phyloP scores from a whole-genome alignment of 2,888 invertebrate species.

The Drosophila merina region DNA sequence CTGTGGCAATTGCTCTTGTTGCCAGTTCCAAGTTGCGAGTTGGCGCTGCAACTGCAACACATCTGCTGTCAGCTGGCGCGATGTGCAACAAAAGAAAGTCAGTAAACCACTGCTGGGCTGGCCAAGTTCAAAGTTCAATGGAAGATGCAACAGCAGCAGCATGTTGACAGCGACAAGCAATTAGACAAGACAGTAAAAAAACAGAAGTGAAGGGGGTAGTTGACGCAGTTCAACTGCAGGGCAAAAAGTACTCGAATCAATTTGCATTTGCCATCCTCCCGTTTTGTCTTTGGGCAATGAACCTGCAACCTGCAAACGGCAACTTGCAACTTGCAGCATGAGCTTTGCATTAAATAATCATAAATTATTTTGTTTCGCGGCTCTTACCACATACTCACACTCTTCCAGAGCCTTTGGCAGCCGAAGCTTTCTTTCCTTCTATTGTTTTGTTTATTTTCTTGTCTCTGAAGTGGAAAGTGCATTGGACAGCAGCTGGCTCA shows the following conservation, averaged over 20 bases:
- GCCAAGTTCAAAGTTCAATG: slow-evolving; percentile 76
- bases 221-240: slow-evolving; percentile 41
- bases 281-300: slow-evolving; percentile 66
- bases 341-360: slow-evolving; percentile 73
- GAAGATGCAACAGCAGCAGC: slow-evolving; percentile 28
- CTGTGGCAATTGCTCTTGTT: slow-evolving; percentile 39
- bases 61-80: slow-evolving; percentile 33
- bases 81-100: slow-evolving; percentile 60
- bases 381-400: slow-evolving; percentile 46
- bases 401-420: slow-evolving; percentile 48
- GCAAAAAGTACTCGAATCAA: slow-evolving; percentile 32
- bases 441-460: slow-evolving; percentile 40
- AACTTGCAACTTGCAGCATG: slow-evolving; percentile 18
- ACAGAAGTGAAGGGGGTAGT: slow-evolving; percentile 1
- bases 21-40: slow-evolving; percentile 27
- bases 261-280: slow-evolving; percentile 41
- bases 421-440: slow-evolving; percentile 58
- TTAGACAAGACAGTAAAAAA: slow-evolving; percentile 28
- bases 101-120: slow-evolving; percentile 39
- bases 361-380: slow-evolving; percentile 59
- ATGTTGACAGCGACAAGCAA: slow-evolving; percentile 53
- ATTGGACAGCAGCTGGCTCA: slow-evolving; percentile 46
- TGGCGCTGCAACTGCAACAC: slow-evolving; percentile 21
- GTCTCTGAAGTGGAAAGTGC: slow-evolving; percentile 38
- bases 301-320: slow-evolving; percentile 47